Conservation (phyloP, 2,888 invertebrate genomes). For the Drosophila atripex region DNA sequence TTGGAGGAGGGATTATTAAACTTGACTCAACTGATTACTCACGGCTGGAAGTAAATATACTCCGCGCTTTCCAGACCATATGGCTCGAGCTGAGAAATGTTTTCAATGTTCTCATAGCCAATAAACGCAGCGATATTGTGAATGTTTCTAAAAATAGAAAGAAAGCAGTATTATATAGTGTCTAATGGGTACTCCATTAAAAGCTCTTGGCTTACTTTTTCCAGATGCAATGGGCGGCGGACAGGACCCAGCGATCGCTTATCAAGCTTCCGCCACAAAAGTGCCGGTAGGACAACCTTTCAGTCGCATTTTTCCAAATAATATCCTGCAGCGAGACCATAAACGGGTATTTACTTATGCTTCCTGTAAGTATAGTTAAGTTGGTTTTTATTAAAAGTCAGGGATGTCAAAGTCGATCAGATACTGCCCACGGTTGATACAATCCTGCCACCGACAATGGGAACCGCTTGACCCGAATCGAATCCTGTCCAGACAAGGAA, state of each 20-base stretch:
- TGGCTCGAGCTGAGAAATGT: slow-evolving; percentile 51
- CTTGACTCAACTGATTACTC: slow-evolving; percentile 52
- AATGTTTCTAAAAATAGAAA: slow-evolving; percentile 60
- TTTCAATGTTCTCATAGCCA: slow-evolving; percentile 74
- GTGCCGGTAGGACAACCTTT: slow-evolving; percentile 62
- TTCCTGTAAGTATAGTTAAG: slow-evolving; percentile 43
- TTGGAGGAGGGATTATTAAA: slow-evolving; percentile 20
- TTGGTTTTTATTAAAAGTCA: slow-evolving; percentile 15
- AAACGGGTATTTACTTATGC: slow-evolving; percentile 73
- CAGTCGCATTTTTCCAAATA: slow-evolving; percentile 15
- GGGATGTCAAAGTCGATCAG: not conserved
- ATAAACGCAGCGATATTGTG: slow-evolving; percentile 69
- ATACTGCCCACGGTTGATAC: slow-evolving; percentile 68
- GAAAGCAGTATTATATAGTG: not conserved
- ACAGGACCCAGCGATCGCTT: slow-evolving; percentile 78
- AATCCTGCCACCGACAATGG: slow-evolving; percentile 78
- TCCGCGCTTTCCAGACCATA: slow-evolving; percentile 67
- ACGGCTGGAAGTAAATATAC: slow-evolving; percentile 80
- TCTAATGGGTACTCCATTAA: no score
- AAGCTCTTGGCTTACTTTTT: slow-evolving; percentile 67
- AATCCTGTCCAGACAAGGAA: slow-evolving; percentile 3
- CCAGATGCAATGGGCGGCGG: slow-evolving; percentile 82
- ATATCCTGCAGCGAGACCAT: slow-evolving; percentile 82
- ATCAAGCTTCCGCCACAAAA: slow-evolving; percentile 83
- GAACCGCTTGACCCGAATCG: slow-evolving; percentile 48